Evolutionary conservation across 2,888 invertebrate genomes (phyloP).

Genomic region (Agonopterix arenella): DNA sequence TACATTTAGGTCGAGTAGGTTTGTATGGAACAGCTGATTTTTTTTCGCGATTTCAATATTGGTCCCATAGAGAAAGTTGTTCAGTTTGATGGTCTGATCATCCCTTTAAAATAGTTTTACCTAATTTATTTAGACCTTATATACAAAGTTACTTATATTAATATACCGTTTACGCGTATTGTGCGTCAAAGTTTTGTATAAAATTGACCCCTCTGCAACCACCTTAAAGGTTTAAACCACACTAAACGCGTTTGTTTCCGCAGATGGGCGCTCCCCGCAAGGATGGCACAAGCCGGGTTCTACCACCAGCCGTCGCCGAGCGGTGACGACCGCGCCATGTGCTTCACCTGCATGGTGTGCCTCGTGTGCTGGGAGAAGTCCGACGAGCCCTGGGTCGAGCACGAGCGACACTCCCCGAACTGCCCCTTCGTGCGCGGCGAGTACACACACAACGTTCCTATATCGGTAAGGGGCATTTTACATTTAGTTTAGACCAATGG

Average conservation of each 20-base stretch:
- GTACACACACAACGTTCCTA: slow-evolving; percentile 96
- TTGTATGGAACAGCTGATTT: too few species aligned
- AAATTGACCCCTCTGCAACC: too few species aligned
- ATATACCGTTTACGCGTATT: too few species aligned
- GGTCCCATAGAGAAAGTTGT: too few species aligned
- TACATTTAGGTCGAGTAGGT: too few species aligned
- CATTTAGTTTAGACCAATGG: too few species aligned
- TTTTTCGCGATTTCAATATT: too few species aligned
- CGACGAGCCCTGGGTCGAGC: slow-evolving; percentile 98
- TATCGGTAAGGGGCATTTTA: slow-evolving; percentile 81
- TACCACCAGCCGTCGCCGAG: slow-evolving; percentile 94
- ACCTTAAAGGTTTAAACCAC: background rate
- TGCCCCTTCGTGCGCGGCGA: slow-evolving; percentile 97
- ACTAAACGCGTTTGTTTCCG: background rate
- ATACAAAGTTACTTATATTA: too few species aligned
- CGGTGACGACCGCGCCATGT: slow-evolving; percentile 96
- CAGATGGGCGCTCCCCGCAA: slow-evolving; percentile 96
- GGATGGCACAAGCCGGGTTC: slow-evolving; percentile 98
- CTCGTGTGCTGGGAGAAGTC: slow-evolving; percentile 98
- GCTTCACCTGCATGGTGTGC: slow-evolving; percentile 96
- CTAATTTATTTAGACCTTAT: too few species aligned
- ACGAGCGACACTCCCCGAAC: slow-evolving; percentile 94
- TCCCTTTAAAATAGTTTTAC: too few species aligned
- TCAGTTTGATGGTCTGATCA: too few species aligned
- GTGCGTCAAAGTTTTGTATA: too few species aligned